These are phyloP conservation scores for Toxotes chatareus DNA, from an alignment of 2,113 vertebrate genomes.

Conservation along the genomic window DNA sequence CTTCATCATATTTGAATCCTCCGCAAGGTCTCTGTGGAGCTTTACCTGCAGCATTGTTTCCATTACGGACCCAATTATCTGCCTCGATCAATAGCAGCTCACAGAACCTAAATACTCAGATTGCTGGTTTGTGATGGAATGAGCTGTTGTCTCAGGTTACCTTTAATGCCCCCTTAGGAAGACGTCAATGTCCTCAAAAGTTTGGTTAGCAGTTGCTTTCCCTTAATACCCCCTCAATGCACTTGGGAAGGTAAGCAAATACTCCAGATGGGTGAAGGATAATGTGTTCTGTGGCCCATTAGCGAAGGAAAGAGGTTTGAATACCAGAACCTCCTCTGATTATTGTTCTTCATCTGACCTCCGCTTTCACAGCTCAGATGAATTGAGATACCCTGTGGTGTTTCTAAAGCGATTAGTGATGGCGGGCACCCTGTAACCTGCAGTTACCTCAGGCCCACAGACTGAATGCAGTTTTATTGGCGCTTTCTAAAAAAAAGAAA, in stretches of 20 bases:
- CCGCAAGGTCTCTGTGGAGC: constrained; percentile 35
- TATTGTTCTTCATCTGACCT: constrained; percentile 74
- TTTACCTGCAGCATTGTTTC: constrained; percentile 60
- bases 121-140: constrained; percentile 55
- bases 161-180: constrained; percentile 54
- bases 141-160: constrained; percentile 62
- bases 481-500: background rate
- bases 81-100: constrained; percentile 69
- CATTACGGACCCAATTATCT: constrained; percentile 71
- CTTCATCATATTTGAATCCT: constrained; percentile 65
- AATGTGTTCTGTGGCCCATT: constrained; percentile 71
- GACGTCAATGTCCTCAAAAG: constrained; percentile 67
- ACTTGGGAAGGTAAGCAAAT: constrained; percentile 61
- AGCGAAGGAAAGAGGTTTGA: constrained; percentile 63
- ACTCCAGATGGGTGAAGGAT: constrained; percentile 68
- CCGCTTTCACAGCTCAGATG: constrained; percentile 51
- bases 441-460: constrained; percentile 12
- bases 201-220: constrained; percentile 58
- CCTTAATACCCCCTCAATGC: constrained; percentile 48
- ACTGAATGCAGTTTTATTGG: constrained; percentile 9
- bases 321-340: constrained; percentile 54
- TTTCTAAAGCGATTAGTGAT: constrained; percentile 65
- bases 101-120: constrained; percentile 51
- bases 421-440: constrained; percentile 45
- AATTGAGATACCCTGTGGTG: constrained; percentile 53